Conservation (phyloP, 2,113 vertebrate genomes). For the Sphyrna mokarran region DNA sequence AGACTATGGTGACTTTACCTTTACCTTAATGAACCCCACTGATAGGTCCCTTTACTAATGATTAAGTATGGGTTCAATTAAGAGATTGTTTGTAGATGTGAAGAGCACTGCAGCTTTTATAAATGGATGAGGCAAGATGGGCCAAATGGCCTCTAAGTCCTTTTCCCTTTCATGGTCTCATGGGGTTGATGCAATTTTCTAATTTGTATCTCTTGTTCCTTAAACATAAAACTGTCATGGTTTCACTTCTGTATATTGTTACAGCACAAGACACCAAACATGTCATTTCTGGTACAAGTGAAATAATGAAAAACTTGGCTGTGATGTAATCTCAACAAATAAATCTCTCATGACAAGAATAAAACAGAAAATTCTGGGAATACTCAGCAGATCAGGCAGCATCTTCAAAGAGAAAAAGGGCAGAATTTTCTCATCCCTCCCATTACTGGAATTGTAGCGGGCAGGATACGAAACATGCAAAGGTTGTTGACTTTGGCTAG, state of each 20-base stretch:
- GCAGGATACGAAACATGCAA: too few relatives aligned
- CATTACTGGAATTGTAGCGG: too few relatives aligned
- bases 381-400: not conserved
- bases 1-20: too few relatives aligned
- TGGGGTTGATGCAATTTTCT: not conserved
- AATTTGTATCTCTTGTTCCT: not conserved
- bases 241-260: slow-evolving; percentile 1
- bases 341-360: not conserved
- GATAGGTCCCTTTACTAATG: not conserved
- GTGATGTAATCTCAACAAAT: not conserved
- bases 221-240: not conserved
- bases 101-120: not conserved
- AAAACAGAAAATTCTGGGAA: not conserved
- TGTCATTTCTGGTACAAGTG: not conserved
- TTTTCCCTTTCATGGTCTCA: not conserved
- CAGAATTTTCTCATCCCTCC: too few relatives aligned
- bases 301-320: not conserved
- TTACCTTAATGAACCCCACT: not conserved
- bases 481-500: too few relatives aligned
- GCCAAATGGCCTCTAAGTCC: not conserved
- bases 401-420: not conserved
- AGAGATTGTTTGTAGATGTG: not conserved
- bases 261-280: not conserved
- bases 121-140: not conserved
- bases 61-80: not conserved